Evolutionary conservation across 2,888 invertebrate genomes (phyloP).

Genomic region (Cephonodes hylas): DNA sequence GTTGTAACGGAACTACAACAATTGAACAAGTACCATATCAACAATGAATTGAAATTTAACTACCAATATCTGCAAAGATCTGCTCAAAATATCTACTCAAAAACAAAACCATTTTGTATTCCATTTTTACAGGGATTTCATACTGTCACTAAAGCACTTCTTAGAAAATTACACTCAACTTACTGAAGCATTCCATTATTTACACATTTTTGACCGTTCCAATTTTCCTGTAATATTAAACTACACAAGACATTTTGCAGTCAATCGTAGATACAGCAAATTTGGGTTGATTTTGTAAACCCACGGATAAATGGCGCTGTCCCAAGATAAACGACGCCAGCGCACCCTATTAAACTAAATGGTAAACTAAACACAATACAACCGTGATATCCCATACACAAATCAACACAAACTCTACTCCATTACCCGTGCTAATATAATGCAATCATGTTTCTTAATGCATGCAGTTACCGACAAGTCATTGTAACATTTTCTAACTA

Average conservation of each 20-base stretch:
- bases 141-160: too few species aligned
- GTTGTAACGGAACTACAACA: too few species aligned
- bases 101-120: too few species aligned
- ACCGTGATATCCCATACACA: background rate
- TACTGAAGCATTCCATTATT: too few species aligned
- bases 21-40: too few species aligned
- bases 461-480: constrained; percentile 7
- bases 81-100: too few species aligned
- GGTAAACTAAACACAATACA: background rate
- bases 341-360: background rate
- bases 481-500: background rate
- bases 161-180: too few species aligned
- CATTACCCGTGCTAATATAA: background rate
- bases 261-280: background rate
- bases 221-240: background rate
- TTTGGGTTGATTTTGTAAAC: background rate
- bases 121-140: too few species aligned
- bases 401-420: constrained; percentile 1
- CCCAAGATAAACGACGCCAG: too few species aligned
- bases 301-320: background rate
- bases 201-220: too few species aligned
- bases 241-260: background rate
- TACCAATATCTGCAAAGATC: too few species aligned
- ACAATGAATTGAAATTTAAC: too few species aligned
- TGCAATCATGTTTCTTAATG: background rate